A percentile compares a stretch with the other conserved stretches of the same genome.
These are phyloP conservation scores for Nematostella vectensis DNA, from an alignment of 92 coral and sea anemone species.

Conservation along the genomic window DNA sequence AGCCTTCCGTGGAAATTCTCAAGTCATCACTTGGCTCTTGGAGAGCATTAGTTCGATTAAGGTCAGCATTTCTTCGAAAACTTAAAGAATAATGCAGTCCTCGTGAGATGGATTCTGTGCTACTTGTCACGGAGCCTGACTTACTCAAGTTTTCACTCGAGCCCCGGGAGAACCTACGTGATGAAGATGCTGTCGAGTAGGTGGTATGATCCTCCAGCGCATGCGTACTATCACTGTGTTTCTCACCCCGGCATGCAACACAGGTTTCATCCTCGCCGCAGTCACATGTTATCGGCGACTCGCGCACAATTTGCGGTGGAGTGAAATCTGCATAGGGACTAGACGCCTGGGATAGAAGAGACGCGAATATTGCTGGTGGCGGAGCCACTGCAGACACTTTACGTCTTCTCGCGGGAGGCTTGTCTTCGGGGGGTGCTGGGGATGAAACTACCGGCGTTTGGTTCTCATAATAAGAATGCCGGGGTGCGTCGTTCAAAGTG, in stretches of 20 bases:
- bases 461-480: conserved; percentile 13
- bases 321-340: conserved; percentile 79
- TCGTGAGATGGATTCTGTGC: too few species aligned
- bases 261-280: conserved; percentile 47
- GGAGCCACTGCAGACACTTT: conserved; percentile 52
- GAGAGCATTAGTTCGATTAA: too few species aligned
- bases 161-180: too few species aligned
- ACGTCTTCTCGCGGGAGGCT: conserved; percentile 32
- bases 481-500: not conserved
- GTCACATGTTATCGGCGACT: conserved; percentile 58
- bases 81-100: too few species aligned
- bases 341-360: conserved; percentile 45
- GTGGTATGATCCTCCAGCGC: too few species aligned
- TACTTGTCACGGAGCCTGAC: too few species aligned
- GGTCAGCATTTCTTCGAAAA: too few species aligned
- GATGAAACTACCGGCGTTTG: conserved; percentile 26
- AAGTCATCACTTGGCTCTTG: too few species aligned
- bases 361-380: conserved; percentile 71
- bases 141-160: too few species aligned
- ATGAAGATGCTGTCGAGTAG: too few species aligned
- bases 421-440: conserved; percentile 26
- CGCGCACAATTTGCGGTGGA: conserved; percentile 57
- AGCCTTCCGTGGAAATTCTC: too few species aligned
- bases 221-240: too few species aligned
- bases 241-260: conserved; percentile 20